A percentile compares a stretch with the other conserved stretches of the same genome.
These are phyloP conservation scores for Orestias chungarensis DNA, from an alignment of 2,797 vertebrate genomes.

Conservation along the genomic window DNA sequence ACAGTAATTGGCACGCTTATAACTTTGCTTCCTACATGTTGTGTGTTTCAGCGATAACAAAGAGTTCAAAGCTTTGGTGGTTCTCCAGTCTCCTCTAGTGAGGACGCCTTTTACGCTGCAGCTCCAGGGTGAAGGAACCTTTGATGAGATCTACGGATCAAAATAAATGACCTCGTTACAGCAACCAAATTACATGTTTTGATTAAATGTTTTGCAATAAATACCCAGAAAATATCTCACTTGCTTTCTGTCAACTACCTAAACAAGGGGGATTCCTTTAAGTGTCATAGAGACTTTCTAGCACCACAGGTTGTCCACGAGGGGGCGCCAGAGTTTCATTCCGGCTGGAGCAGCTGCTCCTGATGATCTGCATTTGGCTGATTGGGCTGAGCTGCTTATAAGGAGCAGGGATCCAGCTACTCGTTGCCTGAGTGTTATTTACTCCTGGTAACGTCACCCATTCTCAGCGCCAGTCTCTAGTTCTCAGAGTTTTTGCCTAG, in stretches of 20 bases:
- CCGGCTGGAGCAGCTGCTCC: too few species aligned
- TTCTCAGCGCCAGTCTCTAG: too few species aligned
- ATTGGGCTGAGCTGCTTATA: too few species aligned
- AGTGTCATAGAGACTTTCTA: background rate
- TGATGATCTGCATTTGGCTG: too few species aligned
- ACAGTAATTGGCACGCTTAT: background rate
- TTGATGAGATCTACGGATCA: slow-evolving; percentile 57
- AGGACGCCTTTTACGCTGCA: slow-evolving; percentile 77
- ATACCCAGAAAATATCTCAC: background rate
- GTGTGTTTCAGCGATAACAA: slow-evolving; percentile 72
- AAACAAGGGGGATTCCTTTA: background rate
- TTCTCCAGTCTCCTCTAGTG: slow-evolving; percentile 81
- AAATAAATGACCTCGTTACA: slow-evolving; percentile 11
- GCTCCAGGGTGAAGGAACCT: slow-evolving; percentile 80
- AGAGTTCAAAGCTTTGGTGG: slow-evolving; percentile 73
- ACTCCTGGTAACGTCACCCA: too few species aligned
- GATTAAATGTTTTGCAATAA: slow-evolving; percentile 26
- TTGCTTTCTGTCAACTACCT: background rate
- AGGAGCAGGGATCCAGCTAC: too few species aligned
- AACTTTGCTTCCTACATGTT: background rate
- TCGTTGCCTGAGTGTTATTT: too few species aligned
- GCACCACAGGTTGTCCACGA: too few species aligned
- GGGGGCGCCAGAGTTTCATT: too few species aligned
- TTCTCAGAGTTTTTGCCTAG: too few species aligned
- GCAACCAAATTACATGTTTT: background rate